Evolutionary conservation across 2,888 invertebrate species (phyloP).

Genomic region (Parnassius orleans): DNA sequence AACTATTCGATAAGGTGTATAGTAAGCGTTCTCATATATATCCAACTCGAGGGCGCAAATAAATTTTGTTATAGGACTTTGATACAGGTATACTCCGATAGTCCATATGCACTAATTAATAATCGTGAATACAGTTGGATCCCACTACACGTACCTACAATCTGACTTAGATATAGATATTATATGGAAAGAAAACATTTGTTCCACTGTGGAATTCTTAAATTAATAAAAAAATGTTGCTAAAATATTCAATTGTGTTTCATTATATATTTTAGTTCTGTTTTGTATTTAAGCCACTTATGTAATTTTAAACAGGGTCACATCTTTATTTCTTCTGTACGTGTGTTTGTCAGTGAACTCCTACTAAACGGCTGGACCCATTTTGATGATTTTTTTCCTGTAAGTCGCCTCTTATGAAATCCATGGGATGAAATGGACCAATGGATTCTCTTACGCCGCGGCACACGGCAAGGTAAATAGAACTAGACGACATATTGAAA

Average conservation of each 20-base stretch:
- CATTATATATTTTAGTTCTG: slow-evolving; percentile 41
- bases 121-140: slow-evolving; percentile 46
- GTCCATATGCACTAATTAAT: slow-evolving; percentile 63
- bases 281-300: no score
- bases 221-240: slow-evolving; percentile 82
- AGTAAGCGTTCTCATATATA: slow-evolving; percentile 23
- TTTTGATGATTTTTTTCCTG: no score
- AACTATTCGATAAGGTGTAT: slow-evolving; percentile 13
- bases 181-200: slow-evolving; percentile 69
- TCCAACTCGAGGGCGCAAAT: slow-evolving; percentile 29
- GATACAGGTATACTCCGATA: slow-evolving; percentile 61
- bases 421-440: no score
- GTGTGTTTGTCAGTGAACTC: no score
- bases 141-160: slow-evolving; percentile 63
- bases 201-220: slow-evolving; percentile 80
- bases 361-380: no score
- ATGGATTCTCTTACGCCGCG: no score
- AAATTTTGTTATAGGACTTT: slow-evolving; percentile 35
- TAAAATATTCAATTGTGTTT: slow-evolving; percentile 61
- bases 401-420: no score
- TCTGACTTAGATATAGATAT: slow-evolving; percentile 72
- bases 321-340: no score
- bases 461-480: no score
- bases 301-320: no score
- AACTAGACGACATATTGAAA: neutral